phyloP scores from a whole-genome alignment of 2,113 vertebrate species.

The Salminus brasiliensis region DNA sequence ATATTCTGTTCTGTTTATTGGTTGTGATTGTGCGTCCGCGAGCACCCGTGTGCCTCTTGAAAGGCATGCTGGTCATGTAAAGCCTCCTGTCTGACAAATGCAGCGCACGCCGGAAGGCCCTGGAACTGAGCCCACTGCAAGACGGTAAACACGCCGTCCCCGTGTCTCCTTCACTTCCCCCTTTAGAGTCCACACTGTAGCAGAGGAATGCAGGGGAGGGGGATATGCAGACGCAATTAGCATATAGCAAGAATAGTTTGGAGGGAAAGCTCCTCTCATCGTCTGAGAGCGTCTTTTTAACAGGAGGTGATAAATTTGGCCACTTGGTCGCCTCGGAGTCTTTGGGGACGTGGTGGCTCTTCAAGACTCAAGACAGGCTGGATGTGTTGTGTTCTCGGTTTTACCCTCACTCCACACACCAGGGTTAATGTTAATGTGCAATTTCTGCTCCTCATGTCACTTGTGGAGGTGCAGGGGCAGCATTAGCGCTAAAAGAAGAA shows the following conservation, averaged over 20 bases:
- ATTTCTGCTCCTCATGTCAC: background rate
- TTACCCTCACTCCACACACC: too few relatives aligned
- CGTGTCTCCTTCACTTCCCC: conserved; percentile 22
- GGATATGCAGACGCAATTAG: conserved; percentile 27
- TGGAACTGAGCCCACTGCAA: conserved; percentile 27
- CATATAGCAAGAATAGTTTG: conserved; percentile 13
- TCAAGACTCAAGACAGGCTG: background rate
- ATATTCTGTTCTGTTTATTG: conserved; percentile 12
- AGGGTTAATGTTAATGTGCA: conserved; percentile 5
- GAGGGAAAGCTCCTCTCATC: background rate
- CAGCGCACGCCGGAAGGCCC: conserved; percentile 21
- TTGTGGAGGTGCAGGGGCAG: background rate
- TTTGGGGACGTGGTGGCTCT: background rate
- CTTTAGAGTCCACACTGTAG: conserved; percentile 14
- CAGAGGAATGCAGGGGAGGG: conserved; percentile 26
- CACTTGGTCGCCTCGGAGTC: background rate
- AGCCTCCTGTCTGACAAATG: conserved; percentile 39
- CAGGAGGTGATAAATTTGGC: background rate
- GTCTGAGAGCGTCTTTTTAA: background rate
- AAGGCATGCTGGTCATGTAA: conserved; percentile 46
- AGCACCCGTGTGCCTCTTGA: conserved; percentile 6
- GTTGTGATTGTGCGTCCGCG: conserved; percentile 10
- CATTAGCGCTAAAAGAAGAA: conserved; percentile 49
- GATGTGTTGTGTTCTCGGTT: too few relatives aligned
- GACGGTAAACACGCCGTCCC: conserved; percentile 42